A percentile compares a stretch with the other conserved stretches of the same genome.
Evolutionary conservation across 2,797 vertebrate species (phyloP).

Genomic region (Neomorphus geoffroyi): DNA sequence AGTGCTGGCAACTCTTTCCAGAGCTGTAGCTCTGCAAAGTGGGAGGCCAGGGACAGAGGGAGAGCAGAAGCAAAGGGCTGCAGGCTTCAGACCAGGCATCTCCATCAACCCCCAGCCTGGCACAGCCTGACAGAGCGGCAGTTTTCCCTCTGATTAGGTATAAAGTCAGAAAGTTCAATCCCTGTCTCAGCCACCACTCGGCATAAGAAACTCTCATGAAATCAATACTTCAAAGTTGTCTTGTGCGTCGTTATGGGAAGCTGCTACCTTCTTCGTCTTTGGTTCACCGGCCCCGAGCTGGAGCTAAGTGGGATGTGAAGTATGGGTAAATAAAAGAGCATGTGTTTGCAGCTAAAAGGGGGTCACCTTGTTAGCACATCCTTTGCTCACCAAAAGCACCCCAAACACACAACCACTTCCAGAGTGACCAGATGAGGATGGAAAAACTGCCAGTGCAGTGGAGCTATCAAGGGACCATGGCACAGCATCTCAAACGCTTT

Average conservation of each 20-base stretch:
- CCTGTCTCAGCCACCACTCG: not conserved
- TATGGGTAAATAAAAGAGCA: not conserved
- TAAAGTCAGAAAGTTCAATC: not conserved
- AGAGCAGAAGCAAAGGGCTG: not conserved
- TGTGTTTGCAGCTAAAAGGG: not conserved
- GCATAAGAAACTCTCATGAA: not conserved
- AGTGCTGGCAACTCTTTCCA: not conserved
- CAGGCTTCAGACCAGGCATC: not conserved
- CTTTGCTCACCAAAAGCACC: not conserved
- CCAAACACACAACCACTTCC: not conserved
- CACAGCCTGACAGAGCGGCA: not conserved
- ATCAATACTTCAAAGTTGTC: not conserved
- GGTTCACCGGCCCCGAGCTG: not conserved
- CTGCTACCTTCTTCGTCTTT: not conserved
- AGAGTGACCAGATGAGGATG: fast-evolving
- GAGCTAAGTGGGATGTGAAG: fast-evolving
- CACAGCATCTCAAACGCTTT: fast-evolving
- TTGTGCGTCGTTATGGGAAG: not conserved
- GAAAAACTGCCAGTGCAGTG: not conserved
- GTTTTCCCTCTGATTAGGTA: not conserved
- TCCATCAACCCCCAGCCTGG: not conserved
- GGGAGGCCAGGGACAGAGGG: not conserved
- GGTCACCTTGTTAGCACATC: fast-evolving
- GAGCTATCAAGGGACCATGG: not conserved
- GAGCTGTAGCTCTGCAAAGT: not conserved